Evolutionary conservation across 2,888 invertebrate species (phyloP).

Genomic region (Coremacera marginata): DNA sequence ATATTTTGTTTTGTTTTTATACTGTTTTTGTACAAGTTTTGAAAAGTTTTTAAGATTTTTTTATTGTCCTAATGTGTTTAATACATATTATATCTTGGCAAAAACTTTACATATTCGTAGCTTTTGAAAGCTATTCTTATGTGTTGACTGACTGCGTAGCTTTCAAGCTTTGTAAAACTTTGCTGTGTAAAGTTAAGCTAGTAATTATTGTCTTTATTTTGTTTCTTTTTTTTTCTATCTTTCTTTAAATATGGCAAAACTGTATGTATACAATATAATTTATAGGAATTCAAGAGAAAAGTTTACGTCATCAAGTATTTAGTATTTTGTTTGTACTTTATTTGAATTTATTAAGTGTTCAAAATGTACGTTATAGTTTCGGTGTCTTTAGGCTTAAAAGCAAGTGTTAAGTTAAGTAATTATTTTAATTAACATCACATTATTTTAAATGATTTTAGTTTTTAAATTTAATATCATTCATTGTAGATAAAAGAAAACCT

Average conservation of each 20-base stretch:
- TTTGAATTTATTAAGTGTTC: neutral
- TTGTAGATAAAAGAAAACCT: neutral
- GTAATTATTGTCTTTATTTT: slow-evolving; percentile 12
- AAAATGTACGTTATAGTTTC: neutral
- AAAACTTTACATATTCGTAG: neutral
- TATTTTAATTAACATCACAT: slow-evolving; percentile 2
- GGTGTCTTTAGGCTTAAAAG: neutral
- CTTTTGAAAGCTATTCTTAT: neutral
- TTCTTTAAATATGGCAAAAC: slow-evolving; percentile 3
- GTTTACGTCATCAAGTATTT: slow-evolving; percentile 16
- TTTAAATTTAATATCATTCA: neutral
- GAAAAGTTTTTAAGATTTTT: neutral
- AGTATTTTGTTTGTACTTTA: neutral
- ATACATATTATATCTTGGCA: neutral
- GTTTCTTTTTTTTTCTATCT: no score
- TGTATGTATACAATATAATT: slow-evolving; percentile 17
- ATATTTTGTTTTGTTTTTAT: neutral
- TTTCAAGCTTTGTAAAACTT: slow-evolving; percentile 5
- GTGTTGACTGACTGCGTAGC: neutral
- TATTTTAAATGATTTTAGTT: neutral
- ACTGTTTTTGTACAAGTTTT: neutral
- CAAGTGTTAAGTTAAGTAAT: neutral
- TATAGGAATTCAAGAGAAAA: slow-evolving; percentile 9
- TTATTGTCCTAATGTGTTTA: neutral
- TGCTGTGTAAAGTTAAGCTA: slow-evolving; percentile 10